A percentile compares a stretch with the other conserved stretches of the same genome.
Conservation (phyloP, 2,888 invertebrate genomes). For the Pachliopta kotzebuea region DNA sequence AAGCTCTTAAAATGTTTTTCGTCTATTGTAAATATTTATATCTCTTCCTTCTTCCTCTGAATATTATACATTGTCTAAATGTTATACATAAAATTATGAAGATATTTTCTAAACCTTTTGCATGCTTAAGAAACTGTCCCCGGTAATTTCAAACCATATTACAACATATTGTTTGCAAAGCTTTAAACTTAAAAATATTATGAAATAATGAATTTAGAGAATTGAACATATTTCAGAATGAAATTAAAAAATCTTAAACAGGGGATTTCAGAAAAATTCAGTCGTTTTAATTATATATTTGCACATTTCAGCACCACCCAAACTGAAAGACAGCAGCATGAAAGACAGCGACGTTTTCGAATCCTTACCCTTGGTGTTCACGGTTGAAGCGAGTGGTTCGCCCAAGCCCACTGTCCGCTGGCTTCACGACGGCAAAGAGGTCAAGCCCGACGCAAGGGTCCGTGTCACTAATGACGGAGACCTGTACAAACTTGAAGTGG, state of each 20-base stretch:
- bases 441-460: conserved; percentile 83
- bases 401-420: conserved; percentile 90
- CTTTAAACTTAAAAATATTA: too few relatives aligned
- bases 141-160: too few relatives aligned
- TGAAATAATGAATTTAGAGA: too few relatives aligned
- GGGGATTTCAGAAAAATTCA: too few relatives aligned
- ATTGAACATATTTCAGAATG: too few relatives aligned
- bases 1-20: background rate
- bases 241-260: too few relatives aligned
- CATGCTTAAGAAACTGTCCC: too few relatives aligned
- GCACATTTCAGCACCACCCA: conserved; percentile 82
- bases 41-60: background rate
- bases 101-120: too few relatives aligned
- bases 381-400: conserved; percentile 87
- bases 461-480: conserved; percentile 84
- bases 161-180: too few relatives aligned
- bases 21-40: conserved; percentile 22
- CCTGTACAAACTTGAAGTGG: conserved; percentile 86
- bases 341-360: conserved; percentile 88
- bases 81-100: too few relatives aligned
- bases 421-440: conserved; percentile 87
- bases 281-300: background rate
- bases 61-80: too few relatives aligned
- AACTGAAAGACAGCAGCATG: conserved; percentile 86
- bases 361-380: conserved; percentile 90